Percentiles rank a stretch among this genome's conserved stretches.
These are phyloP conservation scores for Tamandua tetradactyla DNA, from an alignment of 2,797 vertebrate genomes.

Conservation along the genomic window DNA sequence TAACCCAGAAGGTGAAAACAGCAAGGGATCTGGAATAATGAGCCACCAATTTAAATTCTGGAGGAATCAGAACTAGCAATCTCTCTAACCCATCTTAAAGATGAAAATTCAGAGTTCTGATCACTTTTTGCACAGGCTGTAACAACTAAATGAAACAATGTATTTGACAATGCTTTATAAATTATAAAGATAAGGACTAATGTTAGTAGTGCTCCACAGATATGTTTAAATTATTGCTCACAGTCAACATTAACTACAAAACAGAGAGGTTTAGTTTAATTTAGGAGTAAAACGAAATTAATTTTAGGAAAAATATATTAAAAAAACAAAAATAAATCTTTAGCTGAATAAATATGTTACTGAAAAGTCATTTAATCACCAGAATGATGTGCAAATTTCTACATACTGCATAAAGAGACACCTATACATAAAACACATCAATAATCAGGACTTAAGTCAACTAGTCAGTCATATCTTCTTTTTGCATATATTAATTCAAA, in stretches of 20 bases:
- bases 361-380: conserved; percentile 3
- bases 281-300: conserved; percentile 16
- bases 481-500: conserved; percentile 41
- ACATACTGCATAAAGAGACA: neutral
- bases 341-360: neutral
- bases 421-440: conserved; percentile 28
- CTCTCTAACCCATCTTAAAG: neutral
- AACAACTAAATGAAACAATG: conserved; percentile 32
- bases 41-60: conserved; percentile 40
- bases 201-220: neutral
- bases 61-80: conserved; percentile 15
- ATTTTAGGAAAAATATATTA: neutral
- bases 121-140: neutral
- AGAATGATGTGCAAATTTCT: neutral
- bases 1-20: conserved; percentile 24
- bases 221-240: conserved; percentile 28
- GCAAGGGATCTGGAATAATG: neutral
- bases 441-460: conserved; percentile 15
- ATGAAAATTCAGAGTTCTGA: neutral
- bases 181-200: conserved; percentile 32
- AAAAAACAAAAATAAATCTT: conserved; percentile 31
- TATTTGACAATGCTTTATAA: conserved; percentile 17
- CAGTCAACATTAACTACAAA: neutral
- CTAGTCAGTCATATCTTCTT: neutral
- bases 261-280: neutral